Base-by-base conservation (phyloP, 2,888 invertebrate species). In the Drosophila suboccidentalis region DNA sequence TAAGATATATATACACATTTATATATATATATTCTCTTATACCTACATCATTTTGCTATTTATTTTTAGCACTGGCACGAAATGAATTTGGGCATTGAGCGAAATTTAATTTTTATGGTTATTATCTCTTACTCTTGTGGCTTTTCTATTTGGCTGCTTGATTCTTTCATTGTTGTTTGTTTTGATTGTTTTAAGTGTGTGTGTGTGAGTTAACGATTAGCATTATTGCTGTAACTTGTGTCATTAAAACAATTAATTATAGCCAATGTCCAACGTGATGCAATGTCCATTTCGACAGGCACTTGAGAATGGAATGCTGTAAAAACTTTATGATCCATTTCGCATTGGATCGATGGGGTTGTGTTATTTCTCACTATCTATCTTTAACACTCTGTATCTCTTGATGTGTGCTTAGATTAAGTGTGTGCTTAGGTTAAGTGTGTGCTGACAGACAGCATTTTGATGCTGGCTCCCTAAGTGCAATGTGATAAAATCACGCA, bases 221-320 rank as follows among this genome's bases (percentile, higher is more conserved):
- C 71, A 70, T 82, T 86, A 70, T 80, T 47, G 66, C 63, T 75
- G 73, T 70, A 69, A 75, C 70, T 67, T 58, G 72, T 63, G 59
- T 67, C 87, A 64, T 87, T 65, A 87, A 72, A 60, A 54, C 58
- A 75, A 86, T 82, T 88, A 82, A 82, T 82, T 80, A 70, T 73
- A 69, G 53, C 58, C 49, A 22, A 51, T 32, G 36, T 26, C 26
- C 51, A 60, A 54, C 41, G 36, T 59, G 49, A 49, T 38, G 53
- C 73, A 62, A 47, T 60, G 44, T 38, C 26, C 61, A 75, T 60
- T 43, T 26, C 43, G 34, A 17, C 46, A 50, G 46, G 13, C 87
- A 82, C 89, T 86, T 74, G 71, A 69, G 38, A n/a, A 63, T 60
- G 64, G 9, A 70, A 57, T 66, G 89, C 63, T 58, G 77, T 82